phyloP scores from a whole-genome alignment of 2,797 vertebrate species.

The Spea hammondii region DNA sequence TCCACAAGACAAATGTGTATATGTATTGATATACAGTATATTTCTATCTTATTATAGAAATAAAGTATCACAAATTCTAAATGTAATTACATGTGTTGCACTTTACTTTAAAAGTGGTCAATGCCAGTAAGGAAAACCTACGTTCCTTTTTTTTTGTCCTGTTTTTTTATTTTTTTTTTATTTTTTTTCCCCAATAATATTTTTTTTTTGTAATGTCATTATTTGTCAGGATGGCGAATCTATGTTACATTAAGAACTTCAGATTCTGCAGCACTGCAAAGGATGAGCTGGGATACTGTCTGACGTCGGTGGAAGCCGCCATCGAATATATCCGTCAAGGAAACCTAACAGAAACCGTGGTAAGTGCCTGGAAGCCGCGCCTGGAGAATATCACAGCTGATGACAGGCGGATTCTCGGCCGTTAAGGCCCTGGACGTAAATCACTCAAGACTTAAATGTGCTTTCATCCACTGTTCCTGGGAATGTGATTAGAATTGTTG shows the following conservation, averaged over 20 bases:
- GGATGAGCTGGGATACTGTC: conserved; percentile 91
- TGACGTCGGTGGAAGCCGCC: conserved; percentile 90
- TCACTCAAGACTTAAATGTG: too few relatives aligned
- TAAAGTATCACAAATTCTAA: too few relatives aligned
- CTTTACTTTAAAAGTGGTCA: not conserved
- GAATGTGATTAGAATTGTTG: too few relatives aligned
- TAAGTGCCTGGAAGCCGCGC: not conserved
- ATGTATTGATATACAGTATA: too few relatives aligned
- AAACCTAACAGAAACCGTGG: conserved; percentile 74
- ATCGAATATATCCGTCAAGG: conserved; percentile 88
- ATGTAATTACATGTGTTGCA: not conserved
- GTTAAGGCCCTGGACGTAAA: too few relatives aligned
- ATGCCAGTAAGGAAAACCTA: too few relatives aligned
- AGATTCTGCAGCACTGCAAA: conserved; percentile 86
- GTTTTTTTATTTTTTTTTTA: conserved; percentile 2
- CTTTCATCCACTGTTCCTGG: too few relatives aligned
- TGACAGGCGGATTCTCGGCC: too few relatives aligned
- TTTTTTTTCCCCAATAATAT: too few relatives aligned
- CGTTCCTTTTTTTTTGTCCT: not conserved
- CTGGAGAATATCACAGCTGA: too few relatives aligned
- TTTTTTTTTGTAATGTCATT: not conserved
- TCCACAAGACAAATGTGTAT: too few relatives aligned
- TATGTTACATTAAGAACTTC: conserved; percentile 96
- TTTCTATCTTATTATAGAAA: too few relatives aligned
- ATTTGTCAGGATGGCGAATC: conserved; percentile 87